A percentile compares a stretch with the other conserved stretches of the same genome.
These are phyloP conservation scores for Litoditis marina DNA, from an alignment of 2,888 invertebrate species.

Conservation along the genomic window DNA sequence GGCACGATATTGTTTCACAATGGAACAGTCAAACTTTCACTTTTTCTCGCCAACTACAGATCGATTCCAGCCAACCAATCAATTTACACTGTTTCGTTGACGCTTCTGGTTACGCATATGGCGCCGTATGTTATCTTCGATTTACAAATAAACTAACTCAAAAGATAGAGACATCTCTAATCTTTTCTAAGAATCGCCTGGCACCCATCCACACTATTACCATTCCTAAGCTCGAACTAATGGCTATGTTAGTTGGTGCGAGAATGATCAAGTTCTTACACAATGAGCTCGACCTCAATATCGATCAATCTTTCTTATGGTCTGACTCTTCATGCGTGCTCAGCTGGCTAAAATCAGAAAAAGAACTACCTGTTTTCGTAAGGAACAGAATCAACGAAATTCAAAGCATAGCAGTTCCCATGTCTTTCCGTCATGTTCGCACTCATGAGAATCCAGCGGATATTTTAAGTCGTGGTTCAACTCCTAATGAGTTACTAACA, in stretches of 20 bases:
- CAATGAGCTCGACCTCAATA: not conserved
- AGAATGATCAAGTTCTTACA: not conserved
- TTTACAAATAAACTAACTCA: not conserved
- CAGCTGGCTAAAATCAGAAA: not conserved
- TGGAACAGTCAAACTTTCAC: too few relatives aligned
- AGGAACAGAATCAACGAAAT: not conserved
- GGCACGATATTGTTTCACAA: too few relatives aligned
- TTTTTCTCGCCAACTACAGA: too few relatives aligned
- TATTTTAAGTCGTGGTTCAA: conserved; percentile 1
- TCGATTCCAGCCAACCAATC: not conserved
- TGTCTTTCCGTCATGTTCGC: not conserved
- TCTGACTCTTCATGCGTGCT: not conserved
- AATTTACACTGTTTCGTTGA: not conserved
- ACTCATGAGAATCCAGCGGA: not conserved
- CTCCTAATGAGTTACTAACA: too few relatives aligned
- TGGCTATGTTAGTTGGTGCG: not conserved
- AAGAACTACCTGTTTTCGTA: not conserved
- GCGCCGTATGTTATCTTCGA: not conserved
- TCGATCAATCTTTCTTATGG: not conserved
- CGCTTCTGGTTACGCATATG: not conserved
- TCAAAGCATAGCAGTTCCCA: not conserved
- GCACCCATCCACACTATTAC: not conserved
- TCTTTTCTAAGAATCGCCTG: not conserved
- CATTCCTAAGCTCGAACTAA: conserved; percentile 1
- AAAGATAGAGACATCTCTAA: not conserved